Conservation (phyloP, 2,888 invertebrate species). For the Cyrtodaria siliqua region DNA sequence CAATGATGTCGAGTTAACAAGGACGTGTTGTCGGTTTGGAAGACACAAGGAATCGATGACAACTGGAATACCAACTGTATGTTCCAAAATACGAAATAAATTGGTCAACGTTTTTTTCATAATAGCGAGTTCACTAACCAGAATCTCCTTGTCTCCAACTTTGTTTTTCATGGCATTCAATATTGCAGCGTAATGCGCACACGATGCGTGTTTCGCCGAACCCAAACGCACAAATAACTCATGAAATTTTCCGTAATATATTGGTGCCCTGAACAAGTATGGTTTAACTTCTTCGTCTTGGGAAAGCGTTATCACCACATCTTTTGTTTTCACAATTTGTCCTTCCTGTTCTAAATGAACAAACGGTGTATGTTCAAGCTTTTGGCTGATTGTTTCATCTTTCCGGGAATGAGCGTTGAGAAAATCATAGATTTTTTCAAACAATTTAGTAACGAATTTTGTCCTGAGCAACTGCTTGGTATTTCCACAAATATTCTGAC, state of each 20-base stretch:
- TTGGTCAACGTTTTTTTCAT: constrained; percentile 16
- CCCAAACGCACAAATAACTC: constrained; percentile 37
- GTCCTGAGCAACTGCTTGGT: constrained; percentile 8
- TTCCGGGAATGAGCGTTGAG: neutral
- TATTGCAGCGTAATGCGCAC: constrained; percentile 29
- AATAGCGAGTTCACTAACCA: constrained; percentile 10
- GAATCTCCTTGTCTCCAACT: constrained; percentile 13
- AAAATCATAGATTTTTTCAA: neutral
- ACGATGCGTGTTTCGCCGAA: constrained; percentile 10
- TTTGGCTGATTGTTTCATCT: no score
- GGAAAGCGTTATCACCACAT: constrained; percentile 20
- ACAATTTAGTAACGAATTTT: neutral
- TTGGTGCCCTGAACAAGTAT: constrained; percentile 33
- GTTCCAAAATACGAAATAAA: constrained; percentile 5
- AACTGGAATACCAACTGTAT: neutral
- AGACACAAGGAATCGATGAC: neutral
- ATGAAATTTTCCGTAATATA: constrained; percentile 22
- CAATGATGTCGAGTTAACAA: constrained; percentile 9
- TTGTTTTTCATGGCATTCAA: constrained; percentile 20
- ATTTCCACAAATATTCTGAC: constrained; percentile 49
- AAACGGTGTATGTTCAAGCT: constrained; percentile 22
- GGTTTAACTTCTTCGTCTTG: constrained; percentile 20
- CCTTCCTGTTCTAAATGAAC: constrained; percentile 35
- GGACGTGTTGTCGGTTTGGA: constrained; percentile 1
- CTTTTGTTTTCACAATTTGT: constrained; percentile 23